phyloP scores from a whole-genome alignment of 1,140 invertebrate species.

The Eueides isabella region DNA sequence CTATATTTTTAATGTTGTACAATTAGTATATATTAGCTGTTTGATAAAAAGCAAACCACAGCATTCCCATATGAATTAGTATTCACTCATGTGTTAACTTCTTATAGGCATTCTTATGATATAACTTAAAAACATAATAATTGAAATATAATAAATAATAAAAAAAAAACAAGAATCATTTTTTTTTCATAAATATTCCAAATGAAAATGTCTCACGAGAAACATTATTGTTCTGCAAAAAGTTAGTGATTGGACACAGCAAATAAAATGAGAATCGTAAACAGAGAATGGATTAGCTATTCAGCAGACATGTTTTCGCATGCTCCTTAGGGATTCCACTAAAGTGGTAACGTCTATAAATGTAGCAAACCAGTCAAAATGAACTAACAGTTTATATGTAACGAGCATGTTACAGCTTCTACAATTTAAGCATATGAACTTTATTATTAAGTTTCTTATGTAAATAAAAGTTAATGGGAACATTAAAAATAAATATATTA shows the following conservation, averaged over 20 bases:
- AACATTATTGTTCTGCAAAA: background rate
- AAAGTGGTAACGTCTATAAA: conserved; percentile 20
- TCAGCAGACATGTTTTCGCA: conserved; percentile 20
- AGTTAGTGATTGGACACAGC: background rate
- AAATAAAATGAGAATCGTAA: conserved; percentile 19
- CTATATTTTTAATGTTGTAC: too few relatives aligned
- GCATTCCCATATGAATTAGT: too few relatives aligned
- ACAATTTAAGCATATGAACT: background rate
- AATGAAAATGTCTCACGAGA: background rate
- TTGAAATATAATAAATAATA: too few relatives aligned
- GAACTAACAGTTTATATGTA: background rate
- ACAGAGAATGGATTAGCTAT: conserved; percentile 16
- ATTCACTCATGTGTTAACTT: too few relatives aligned
- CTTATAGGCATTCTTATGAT: too few relatives aligned
- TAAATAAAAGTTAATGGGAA: too few relatives aligned
- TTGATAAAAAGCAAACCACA: too few relatives aligned
- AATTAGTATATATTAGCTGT: too few relatives aligned
- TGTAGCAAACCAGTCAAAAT: conserved; percentile 1
- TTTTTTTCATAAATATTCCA: too few relatives aligned
- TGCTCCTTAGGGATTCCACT: conserved; percentile 1
- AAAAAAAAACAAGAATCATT: too few relatives aligned
- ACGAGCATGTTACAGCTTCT: background rate
- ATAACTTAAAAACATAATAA: too few relatives aligned
- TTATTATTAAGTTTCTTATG: background rate
- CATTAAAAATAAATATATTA: too few relatives aligned